These are phyloP conservation scores for Luidia sarsii DNA, from an alignment of 53 echinoderm and acorn worm species.

Conservation along the genomic window DNA sequence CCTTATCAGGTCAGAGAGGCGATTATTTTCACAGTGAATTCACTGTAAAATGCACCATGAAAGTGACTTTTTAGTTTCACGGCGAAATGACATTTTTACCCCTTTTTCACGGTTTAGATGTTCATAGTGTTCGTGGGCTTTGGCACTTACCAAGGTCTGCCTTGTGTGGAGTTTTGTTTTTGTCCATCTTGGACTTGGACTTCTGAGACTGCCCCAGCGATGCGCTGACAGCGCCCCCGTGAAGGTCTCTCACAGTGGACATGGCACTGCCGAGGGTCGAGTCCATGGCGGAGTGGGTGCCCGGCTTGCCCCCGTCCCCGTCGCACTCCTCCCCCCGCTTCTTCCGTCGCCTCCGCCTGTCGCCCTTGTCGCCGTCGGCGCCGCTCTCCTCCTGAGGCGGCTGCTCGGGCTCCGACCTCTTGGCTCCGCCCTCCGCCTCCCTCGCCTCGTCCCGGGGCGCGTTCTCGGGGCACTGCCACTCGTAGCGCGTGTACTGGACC, in stretches of 20 bases:
- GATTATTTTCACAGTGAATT: too few relatives aligned
- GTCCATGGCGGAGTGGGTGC: slow-evolving; percentile 25
- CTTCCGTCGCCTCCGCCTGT: slow-evolving; percentile 70
- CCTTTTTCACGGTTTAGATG: too few relatives aligned
- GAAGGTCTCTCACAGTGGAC: slow-evolving; percentile 8
- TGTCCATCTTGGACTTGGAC: slow-evolving; percentile 17
- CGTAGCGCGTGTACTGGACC: slow-evolving; percentile 69
- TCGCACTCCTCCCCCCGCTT: slow-evolving; percentile 54
- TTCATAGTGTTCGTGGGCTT: too few relatives aligned
- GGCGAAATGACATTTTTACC: too few relatives aligned
- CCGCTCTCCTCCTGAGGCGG: slow-evolving; percentile 38
- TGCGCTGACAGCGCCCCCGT: slow-evolving; percentile 18
- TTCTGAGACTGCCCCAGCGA: slow-evolving; percentile 1
- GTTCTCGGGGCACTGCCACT: slow-evolving; percentile 97
- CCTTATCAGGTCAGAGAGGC: too few relatives aligned
- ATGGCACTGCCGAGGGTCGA: slow-evolving; percentile 24
- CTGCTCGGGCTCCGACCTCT: slow-evolving; percentile 41
- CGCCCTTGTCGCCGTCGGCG: slow-evolving; percentile 62
- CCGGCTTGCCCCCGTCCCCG: slow-evolving; percentile 4
- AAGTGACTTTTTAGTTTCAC: too few relatives aligned
- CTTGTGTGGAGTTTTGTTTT: neutral
- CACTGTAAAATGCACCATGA: too few relatives aligned
- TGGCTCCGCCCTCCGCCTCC: slow-evolving; percentile 50
- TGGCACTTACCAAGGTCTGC: slow-evolving; percentile 6
- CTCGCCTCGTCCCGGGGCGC: slow-evolving; percentile 61